Evolutionary conservation across 1,140 invertebrate genomes (phyloP).

Genomic region (Drosophila repletoides): DNA sequence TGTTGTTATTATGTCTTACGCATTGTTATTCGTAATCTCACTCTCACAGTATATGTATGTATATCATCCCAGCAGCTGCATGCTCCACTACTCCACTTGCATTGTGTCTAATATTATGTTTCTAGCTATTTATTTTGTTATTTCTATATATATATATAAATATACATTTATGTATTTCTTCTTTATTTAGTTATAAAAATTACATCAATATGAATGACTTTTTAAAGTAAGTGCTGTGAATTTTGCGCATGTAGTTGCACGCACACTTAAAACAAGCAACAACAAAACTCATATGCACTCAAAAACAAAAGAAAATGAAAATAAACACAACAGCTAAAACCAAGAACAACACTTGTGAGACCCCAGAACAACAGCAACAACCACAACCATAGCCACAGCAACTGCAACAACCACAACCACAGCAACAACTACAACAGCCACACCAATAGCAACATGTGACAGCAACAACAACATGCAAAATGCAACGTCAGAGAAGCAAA

Average conservation of each 20-base stretch:
- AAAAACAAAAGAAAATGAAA: no score
- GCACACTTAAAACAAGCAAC: constrained; percentile 29
- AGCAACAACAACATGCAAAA: constrained; percentile 3
- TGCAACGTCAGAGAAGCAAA: background rate
- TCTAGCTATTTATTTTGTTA: constrained; percentile 12
- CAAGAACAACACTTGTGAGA: constrained; percentile 2
- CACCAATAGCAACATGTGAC: constrained; percentile 7
- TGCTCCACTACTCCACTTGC: no score
- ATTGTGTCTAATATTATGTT: constrained; percentile 4
- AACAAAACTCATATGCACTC: constrained; percentile 11
- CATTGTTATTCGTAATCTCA: background rate
- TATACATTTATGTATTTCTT: constrained; percentile 61
- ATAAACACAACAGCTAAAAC: constrained; percentile 15
- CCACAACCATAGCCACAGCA: background rate
- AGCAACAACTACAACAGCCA: constrained; percentile 21
- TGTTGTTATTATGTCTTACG: background rate
- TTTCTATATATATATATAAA: constrained; percentile 45
- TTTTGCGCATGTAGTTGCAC: constrained; percentile 55
- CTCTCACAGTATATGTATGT: constrained; percentile 1
- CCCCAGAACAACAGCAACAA: background rate
- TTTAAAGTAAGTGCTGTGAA: constrained; percentile 71
- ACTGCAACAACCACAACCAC: constrained; percentile 27
- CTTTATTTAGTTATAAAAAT: constrained; percentile 81
- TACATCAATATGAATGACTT: constrained; percentile 82
- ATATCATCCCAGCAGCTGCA: no score